A percentile compares a stretch with the other conserved stretches of the same genome.
Evolutionary conservation across 1,140 invertebrate genomes (phyloP).

Genomic region (Trinorchestia longiramus): DNA sequence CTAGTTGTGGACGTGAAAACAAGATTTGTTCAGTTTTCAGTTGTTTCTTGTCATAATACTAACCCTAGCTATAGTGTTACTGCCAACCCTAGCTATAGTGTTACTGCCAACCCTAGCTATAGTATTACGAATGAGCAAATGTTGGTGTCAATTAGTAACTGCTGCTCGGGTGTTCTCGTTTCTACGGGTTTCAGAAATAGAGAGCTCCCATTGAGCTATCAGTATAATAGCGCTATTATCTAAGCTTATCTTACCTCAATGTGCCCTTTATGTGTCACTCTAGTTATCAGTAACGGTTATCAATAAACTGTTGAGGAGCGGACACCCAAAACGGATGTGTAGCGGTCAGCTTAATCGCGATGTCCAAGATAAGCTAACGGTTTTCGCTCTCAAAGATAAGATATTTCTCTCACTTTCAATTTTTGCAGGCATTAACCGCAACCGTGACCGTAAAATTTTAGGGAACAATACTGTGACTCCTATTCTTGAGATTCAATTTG

Average conservation of each 20-base stretch:
- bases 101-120: not conserved
- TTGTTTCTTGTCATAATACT: too few species aligned
- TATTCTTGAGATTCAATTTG: not conserved
- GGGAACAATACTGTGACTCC: not conserved
- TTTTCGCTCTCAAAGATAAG: not conserved
- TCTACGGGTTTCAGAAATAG: not conserved
- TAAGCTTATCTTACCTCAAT: constrained; percentile 22
- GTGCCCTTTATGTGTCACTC: constrained; percentile 21
- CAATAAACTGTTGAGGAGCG: not conserved
- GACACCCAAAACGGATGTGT: not conserved
- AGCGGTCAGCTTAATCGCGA: not conserved
- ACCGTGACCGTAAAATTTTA: not conserved
- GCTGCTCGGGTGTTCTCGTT: not conserved
- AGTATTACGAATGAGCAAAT: not conserved
- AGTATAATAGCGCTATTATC: constrained; percentile 28
- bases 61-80: too few species aligned
- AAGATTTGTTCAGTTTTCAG: not conserved
- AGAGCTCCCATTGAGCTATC: not conserved
- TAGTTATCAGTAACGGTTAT: not conserved
- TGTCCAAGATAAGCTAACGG: not conserved
- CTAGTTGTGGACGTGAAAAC: too few species aligned
- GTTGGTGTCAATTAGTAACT: not conserved
- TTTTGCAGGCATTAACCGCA: not conserved
- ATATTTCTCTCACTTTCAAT: not conserved
- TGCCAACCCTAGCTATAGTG: too few species aligned